Evolutionary conservation across 2,797 vertebrate species (phyloP), one percentile per base, ranked within the genome.

Genomic region (Serranus cabrilla): DNA sequence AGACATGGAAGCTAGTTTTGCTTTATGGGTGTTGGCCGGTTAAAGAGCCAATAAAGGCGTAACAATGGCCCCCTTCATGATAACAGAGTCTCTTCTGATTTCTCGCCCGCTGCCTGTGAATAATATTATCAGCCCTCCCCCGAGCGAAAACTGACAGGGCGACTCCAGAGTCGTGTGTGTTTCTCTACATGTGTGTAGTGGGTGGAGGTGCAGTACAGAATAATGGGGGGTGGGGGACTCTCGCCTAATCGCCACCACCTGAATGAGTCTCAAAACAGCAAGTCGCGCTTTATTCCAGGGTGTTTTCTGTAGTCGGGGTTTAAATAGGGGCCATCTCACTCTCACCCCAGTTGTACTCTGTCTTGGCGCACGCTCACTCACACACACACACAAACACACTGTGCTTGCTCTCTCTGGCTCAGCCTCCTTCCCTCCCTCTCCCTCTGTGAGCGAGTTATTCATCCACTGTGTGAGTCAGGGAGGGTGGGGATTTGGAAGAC

Each of bases 381-480:
- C n/a, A n/a, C n/a, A n/a, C n/a, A n/a, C n/a, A n/a, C n/a, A n/a
- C n/a, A n/a, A n/a, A n/a, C n/a, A n/a, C 80, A 80, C 70, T 54
- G 47, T 21, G 17, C 64, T 13, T 47, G 18, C 62, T 62, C 57
- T 63, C 61, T 74, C 46, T 46, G 27, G 71, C 78, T 74, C 84
- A 4, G 57, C 79, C 83, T 85, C 83, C 46, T 65, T 76, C 84
- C 85, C 87, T 85, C 86, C 78, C 87, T 86, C 51, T 85, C 70
- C 75, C 52, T 89, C 76, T 93, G 77, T 92, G 90, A 91, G 90
- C 83, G 80, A 82, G 89, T 95, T 95, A 94, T 96, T 96, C 93
- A 95, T 96, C 92, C 87, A 85, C 87, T 71, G 86, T 89, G 89
- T 95, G 93, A 95, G 92, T 95, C 93, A 93, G 92, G 87, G 92